Base-by-base conservation (phyloP, 2,888 invertebrate genomes). In the Ditylenchus weischeri region DNA sequence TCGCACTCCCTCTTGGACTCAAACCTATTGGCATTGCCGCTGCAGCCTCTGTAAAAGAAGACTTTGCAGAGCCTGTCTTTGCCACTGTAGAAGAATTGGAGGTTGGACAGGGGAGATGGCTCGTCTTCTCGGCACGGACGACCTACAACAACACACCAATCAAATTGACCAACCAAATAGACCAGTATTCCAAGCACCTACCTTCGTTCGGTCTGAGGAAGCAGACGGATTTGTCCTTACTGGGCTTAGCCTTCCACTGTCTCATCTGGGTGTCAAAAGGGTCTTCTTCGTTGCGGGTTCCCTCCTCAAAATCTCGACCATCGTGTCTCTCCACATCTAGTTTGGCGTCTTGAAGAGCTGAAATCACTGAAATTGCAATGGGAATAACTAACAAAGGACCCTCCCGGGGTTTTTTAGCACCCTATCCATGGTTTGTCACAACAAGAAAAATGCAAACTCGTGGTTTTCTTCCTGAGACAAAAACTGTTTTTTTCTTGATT, bases 1-100 rank as follows among this genome's bases (percentile, higher is more conserved):
- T 79, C 78, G 69, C 79, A 79, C 38, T 77, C 78, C 62, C 73
- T 65, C 65, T 78, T 78, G 69, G 73, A 73, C 59, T 77, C 76
- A 70, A 78, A 78, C 61, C 78, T 74, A 67, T 79, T 79, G 65
- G 68, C 72, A 60, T 78, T 79, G 54, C 79, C 80, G 62, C 79
- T 79, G 65, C 80, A 80, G 38, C 80, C 80, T 63, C 75, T 72
- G 74, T 73, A 75, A 76, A 79, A 79, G 78, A 79, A 80, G 29
- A 80, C 75, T 64, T 80, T 80, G 74, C 79, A 80, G 59, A 65
- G 58, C 43, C 48, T 38, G 51, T 70, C 72, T 48, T 38, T 58
- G 23, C 21, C 73, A n/a, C 75, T 76, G 71, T 78, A 80, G 77
- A 78, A 80, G 74, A 77, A 80, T 62, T 79, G 79, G 47, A 80